phyloP scores from a whole-genome alignment of 2,888 invertebrate species.

The Leptinotarsa haldemani region DNA sequence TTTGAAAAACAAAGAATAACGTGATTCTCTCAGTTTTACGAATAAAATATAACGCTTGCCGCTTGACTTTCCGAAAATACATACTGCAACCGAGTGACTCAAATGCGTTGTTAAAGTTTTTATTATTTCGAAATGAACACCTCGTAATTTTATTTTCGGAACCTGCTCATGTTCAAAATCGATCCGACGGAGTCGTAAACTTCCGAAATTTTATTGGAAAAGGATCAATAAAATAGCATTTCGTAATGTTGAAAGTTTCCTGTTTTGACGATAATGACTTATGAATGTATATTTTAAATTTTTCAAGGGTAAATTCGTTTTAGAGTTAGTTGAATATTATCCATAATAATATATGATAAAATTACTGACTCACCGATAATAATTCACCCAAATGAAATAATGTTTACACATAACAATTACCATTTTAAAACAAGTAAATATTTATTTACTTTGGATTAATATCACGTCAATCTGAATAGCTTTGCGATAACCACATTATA shows the following conservation, averaged over 20 bases:
- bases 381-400: too few species aligned
- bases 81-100: neutral
- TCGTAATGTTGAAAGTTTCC: constrained; percentile 9
- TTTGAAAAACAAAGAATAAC: too few species aligned
- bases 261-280: neutral
- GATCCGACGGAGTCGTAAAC: constrained; percentile 1
- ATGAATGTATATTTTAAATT: neutral
- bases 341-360: too few species aligned
- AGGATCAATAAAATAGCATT: constrained; percentile 4
- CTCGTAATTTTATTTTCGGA: constrained; percentile 12
- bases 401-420: too few species aligned
- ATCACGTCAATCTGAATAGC: too few species aligned
- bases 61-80: neutral
- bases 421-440: too few species aligned
- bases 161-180: constrained; percentile 9
- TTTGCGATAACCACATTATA: too few species aligned
- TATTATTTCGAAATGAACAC: constrained; percentile 3
- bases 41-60: neutral
- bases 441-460: too few species aligned
- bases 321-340: too few species aligned
- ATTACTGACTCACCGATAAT: too few species aligned
- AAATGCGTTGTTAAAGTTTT: neutral
- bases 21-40: neutral
- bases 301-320: neutral
- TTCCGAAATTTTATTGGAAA: constrained; percentile 2